Percentiles rank a stretch among this genome's conserved stretches.
phyloP scores from a whole-genome alignment of 2,888 invertebrate species.

The Anarsia innoxiella region DNA sequence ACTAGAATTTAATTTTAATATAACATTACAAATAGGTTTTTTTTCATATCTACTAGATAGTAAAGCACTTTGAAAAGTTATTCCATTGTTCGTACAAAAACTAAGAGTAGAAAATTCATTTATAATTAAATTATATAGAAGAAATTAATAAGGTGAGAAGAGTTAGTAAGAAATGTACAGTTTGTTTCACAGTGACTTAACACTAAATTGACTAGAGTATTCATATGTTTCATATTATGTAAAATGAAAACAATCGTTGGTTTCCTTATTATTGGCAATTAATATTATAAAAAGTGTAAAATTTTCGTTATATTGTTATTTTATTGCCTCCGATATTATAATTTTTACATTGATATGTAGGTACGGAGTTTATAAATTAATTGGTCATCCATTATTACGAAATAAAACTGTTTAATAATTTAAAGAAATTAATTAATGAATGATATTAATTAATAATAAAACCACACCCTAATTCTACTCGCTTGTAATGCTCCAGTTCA shows the following conservation, averaged over 20 bases:
- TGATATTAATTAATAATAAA: constrained; percentile 16
- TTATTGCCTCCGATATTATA: constrained; percentile 57
- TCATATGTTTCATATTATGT: constrained; percentile 21
- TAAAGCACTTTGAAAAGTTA: constrained; percentile 74
- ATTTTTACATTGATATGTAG: constrained; percentile 62
- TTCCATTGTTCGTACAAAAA: constrained; percentile 46
- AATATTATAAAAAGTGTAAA: constrained; percentile 18
- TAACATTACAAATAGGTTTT: constrained; percentile 69
- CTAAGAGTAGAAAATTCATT: constrained; percentile 10
- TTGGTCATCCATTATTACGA: constrained; percentile 31
- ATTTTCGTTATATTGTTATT: constrained; percentile 30
- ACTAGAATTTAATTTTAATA: constrained; percentile 56
- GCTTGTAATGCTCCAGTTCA: constrained; percentile 19
- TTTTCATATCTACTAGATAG: constrained; percentile 69
- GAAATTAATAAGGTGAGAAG: no score
- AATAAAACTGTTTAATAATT: constrained; percentile 19
- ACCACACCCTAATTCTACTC: constrained; percentile 30
- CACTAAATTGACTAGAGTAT: constrained; percentile 66
- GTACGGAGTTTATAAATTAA: constrained; percentile 40
- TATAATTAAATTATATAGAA: background rate
- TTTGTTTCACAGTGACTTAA: constrained; percentile 38
- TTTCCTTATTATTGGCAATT: constrained; percentile 18
- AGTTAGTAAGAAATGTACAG: no score
- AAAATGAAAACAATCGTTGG: constrained; percentile 15
- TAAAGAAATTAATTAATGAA: constrained; percentile 17